Percentiles rank a stretch among this genome's conserved stretches.
Evolutionary conservation across 1,140 invertebrate species (phyloP).

Genomic region (Formica exsecta): DNA sequence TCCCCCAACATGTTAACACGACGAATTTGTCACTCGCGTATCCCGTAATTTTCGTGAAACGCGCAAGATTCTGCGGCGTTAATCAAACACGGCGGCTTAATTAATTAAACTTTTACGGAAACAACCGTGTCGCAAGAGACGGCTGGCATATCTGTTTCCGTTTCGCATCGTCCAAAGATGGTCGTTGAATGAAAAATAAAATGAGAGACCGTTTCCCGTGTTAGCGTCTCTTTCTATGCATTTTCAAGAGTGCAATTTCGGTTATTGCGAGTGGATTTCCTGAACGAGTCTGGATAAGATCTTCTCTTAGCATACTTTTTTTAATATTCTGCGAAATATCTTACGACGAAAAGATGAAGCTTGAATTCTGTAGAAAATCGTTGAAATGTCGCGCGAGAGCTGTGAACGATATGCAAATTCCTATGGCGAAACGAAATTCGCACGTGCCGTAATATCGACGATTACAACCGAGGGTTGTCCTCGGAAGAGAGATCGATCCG

Average conservation of each 20-base stretch:
- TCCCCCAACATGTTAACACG: slow-evolving; percentile 2
- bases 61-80: slow-evolving; percentile 31
- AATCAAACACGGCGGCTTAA: slow-evolving; percentile 53
- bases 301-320: background rate
- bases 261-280: background rate
- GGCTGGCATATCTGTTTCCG: background rate
- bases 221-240: background rate
- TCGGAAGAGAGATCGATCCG: slow-evolving; percentile 10
- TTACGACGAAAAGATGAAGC: background rate
- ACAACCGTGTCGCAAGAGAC: background rate
- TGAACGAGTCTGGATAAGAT: background rate
- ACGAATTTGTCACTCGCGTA: slow-evolving; percentile 27
- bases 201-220: background rate
- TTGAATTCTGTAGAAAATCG: background rate
- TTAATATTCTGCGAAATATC: slow-evolving; percentile 8
- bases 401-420: background rate
- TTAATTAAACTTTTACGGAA: slow-evolving; percentile 53
- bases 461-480: background rate
- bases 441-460: background rate
- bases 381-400: background rate
- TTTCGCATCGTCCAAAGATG: background rate
- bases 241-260: slow-evolving; percentile 30
- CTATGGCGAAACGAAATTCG: background rate
- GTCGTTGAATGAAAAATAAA: slow-evolving; percentile 27
- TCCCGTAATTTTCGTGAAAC: slow-evolving; percentile 35